These are phyloP conservation scores for Drosophila paulistorum DNA, from an alignment of 1,140 invertebrate species.

Conservation along the genomic window DNA sequence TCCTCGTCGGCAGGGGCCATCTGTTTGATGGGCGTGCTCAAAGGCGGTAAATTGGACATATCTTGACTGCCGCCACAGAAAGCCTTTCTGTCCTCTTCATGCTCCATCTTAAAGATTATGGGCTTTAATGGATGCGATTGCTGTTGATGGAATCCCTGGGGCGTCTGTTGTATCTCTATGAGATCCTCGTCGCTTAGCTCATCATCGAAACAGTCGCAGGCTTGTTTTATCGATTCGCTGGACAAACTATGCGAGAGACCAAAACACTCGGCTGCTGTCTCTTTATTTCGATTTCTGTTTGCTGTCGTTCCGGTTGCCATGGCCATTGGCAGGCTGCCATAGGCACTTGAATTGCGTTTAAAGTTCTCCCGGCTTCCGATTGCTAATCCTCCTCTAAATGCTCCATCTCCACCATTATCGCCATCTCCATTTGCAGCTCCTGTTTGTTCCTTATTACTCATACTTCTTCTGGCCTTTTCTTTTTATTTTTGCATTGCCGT, in stretches of 20 bases:
- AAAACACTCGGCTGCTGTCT: conserved; percentile 51
- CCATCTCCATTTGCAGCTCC: conserved; percentile 14
- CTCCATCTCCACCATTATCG: too few relatives aligned
- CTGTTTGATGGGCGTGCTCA: conserved; percentile 64
- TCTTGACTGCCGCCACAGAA: conserved; percentile 66
- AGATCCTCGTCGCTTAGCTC: conserved; percentile 74
- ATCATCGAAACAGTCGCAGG: conserved; percentile 72
- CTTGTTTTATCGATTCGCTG: conserved; percentile 70
- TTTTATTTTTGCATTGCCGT: conserved; percentile 62
- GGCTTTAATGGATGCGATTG: conserved; percentile 39
- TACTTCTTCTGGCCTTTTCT: conserved; percentile 11
- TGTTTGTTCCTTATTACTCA: conserved; percentile 66
- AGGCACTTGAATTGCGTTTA: conserved; percentile 70
- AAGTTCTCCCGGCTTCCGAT: conserved; percentile 38
- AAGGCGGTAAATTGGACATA: conserved; percentile 35
- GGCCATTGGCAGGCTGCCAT: conserved; percentile 60
- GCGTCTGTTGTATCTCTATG: conserved; percentile 71
- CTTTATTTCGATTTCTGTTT: conserved; percentile 15
- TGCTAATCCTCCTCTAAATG: neutral
- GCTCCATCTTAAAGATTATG: conserved; percentile 50
- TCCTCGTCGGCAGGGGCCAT: conserved; percentile 49
- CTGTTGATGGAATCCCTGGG: conserved; percentile 54
- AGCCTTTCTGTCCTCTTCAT: conserved; percentile 43
- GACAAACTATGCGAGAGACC: conserved; percentile 75
- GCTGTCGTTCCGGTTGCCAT: conserved; percentile 25